Evolutionary conservation across 2,888 invertebrate genomes (phyloP), one percentile per base, ranked within the genome.

Genomic region (Toxonevra muliebris): DNA sequence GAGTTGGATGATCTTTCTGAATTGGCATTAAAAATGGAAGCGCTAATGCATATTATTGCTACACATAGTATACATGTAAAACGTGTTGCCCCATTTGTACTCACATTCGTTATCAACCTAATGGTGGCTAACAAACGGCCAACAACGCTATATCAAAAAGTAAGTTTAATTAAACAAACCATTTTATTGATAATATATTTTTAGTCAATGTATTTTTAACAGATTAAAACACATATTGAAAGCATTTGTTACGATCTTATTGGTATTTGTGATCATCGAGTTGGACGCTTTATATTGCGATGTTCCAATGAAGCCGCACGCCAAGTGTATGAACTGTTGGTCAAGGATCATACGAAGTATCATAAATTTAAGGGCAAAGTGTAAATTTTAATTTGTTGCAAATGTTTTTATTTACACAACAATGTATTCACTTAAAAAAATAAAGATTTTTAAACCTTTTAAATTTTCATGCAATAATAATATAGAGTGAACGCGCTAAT

Each of bases 341-440:
- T 82, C 19, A 84, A 81, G 73, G 84, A 85, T 58, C 82, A 84
- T 65, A 77, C 82, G 66, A 85, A 85, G 69, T 82, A 84, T 68
- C 80, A 81, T 72, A 84, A 83, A 59, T 85, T 85, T 70, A 82
- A 81, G 43, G 85, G 85, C 62, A 85, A 85, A 73, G 80, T 84
- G 53, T 85, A 74, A 79, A 68, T 20, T n/a, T n/a, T n/a, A n/a
- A 30, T 7, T 30, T 30, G 7, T 30, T 30, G 30, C 30, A 30
- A 30, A 30, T 30, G 7, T 30, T 30, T 30, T 30, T n/a, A n/a
- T n/a, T n/a, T n/a, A n/a, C 30, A 30, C 7, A 30, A 30, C 2
- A 30, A 30, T 2, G 3, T 4, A 30, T 30, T 30, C 7, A 30
- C 30, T 7, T 30, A 30, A 2, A 30, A 30, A 30, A 30, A 30